Percentiles rank a stretch among this genome's conserved stretches.
Conservation (phyloP, 2,113 vertebrate species). For the Tragelaphus scriptus region DNA sequence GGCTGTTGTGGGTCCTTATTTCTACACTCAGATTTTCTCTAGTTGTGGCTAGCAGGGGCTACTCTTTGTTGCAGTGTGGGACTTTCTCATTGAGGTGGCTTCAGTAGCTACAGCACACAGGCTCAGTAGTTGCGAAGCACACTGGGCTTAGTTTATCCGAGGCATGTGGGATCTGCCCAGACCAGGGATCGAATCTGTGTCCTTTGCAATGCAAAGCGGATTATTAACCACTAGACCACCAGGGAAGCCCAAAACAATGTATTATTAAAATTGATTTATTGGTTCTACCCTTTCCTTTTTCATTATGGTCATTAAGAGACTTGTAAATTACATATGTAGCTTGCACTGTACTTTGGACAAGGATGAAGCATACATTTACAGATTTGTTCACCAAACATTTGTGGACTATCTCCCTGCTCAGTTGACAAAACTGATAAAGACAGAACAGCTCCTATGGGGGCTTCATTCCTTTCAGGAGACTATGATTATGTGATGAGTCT, state of each 20-base stretch:
- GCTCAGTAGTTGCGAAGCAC: neutral
- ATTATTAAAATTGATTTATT: neutral
- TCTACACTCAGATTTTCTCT: neutral
- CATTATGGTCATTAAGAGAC: neutral
- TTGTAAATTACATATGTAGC: neutral
- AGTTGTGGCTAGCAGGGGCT: neutral
- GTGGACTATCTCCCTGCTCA: neutral
- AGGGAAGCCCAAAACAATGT: neutral
- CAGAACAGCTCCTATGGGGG: neutral
- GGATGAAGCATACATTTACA: neutral
- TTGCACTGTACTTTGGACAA: neutral
- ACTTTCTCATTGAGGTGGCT: neutral
- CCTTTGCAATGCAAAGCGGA: neutral
- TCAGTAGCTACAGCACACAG: neutral
- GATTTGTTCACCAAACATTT: neutral
- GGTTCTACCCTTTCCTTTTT: neutral
- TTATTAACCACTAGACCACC: neutral
- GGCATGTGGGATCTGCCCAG: neutral
- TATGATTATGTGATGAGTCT: neutral
- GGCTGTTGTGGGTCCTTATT: neutral
- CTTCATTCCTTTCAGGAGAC: neutral
- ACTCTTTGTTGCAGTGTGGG: neutral
- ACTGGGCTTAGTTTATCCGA: neutral
- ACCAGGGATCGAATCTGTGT: neutral
- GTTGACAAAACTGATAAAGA: neutral